These are phyloP conservation scores for Eurystomus glaucurus DNA, from an alignment of 2,797 vertebrate species.

Conservation along the genomic window DNA sequence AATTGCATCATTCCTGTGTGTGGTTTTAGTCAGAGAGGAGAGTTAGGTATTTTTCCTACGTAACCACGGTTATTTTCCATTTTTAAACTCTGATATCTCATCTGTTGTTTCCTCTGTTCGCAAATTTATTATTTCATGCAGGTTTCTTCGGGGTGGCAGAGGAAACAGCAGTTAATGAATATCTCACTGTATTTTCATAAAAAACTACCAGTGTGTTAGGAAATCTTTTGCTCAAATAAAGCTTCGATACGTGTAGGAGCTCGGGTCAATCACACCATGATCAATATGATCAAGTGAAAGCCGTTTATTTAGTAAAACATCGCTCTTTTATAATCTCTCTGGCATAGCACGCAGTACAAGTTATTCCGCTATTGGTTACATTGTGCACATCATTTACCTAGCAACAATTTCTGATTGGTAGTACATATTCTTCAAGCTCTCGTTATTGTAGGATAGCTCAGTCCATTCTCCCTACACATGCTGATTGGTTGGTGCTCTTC, in stretches of 20 bases:
- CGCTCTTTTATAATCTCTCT: too few species aligned
- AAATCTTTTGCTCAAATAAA: not conserved
- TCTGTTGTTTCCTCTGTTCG: not conserved
- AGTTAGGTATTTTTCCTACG: not conserved
- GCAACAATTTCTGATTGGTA: too few species aligned
- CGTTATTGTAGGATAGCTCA: too few species aligned
- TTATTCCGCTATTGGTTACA: too few species aligned
- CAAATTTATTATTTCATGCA: not conserved
- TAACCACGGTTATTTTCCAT: not conserved
- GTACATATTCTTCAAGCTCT: too few species aligned
- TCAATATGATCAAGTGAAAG: too few species aligned
- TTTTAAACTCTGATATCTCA: not conserved
- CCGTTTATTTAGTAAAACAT: too few species aligned
- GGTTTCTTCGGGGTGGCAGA: accelerated
- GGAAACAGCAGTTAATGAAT: not conserved
- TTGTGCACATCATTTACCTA: too few species aligned
- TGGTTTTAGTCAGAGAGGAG: not conserved
- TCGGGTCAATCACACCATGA: too few species aligned
- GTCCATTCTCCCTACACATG: too few species aligned
- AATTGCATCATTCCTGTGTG: not conserved
- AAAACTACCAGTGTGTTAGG: not conserved
- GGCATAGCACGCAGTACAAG: too few species aligned
- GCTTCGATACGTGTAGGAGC: not conserved
- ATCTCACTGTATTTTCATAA: not conserved
- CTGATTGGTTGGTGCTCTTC: too few species aligned